Evolutionary conservation across 1,140 invertebrate genomes (phyloP).

Genomic region (Xylocopa sonorina): DNA sequence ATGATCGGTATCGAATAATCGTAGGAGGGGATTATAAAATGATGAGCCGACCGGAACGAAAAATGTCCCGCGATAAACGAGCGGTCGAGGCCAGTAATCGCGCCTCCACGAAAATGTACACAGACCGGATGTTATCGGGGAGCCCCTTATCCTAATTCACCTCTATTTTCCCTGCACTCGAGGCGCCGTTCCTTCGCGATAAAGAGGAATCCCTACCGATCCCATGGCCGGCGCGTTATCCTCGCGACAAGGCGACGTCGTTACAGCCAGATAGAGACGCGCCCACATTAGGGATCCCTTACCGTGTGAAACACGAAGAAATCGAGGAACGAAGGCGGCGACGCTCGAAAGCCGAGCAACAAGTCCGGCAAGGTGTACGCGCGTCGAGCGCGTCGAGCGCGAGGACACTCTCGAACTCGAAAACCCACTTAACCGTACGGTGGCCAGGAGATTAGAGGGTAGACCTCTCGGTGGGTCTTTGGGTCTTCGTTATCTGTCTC

Average conservation of each 20-base stretch:
- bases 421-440: slow-evolving; percentile 76
- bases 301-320: slow-evolving; percentile 48
- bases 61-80: slow-evolving; percentile 30
- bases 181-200: not conserved
- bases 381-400: not conserved
- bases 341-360: slow-evolving; percentile 25
- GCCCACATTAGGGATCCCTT: slow-evolving; percentile 20
- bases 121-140: slow-evolving; percentile 10
- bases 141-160: slow-evolving; percentile 42
- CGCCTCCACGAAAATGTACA: slow-evolving; percentile 6
- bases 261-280: slow-evolving; percentile 15
- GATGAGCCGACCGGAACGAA: not conserved
- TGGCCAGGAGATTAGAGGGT: slow-evolving; percentile 74
- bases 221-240: not conserved
- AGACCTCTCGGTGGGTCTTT: slow-evolving; percentile 43
- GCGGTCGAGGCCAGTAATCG: not conserved
- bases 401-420: slow-evolving; percentile 72
- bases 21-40: not conserved
- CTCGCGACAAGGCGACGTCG: slow-evolving; percentile 37
- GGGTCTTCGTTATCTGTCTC: slow-evolving; percentile 55
- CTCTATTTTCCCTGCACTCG: slow-evolving; percentile 7
- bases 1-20: not conserved
- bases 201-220: not conserved
- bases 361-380: slow-evolving; percentile 20
- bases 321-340: slow-evolving; percentile 6